Base-by-base conservation (phyloP, 2,113 vertebrate genomes). In the Cottus gobio region DNA sequence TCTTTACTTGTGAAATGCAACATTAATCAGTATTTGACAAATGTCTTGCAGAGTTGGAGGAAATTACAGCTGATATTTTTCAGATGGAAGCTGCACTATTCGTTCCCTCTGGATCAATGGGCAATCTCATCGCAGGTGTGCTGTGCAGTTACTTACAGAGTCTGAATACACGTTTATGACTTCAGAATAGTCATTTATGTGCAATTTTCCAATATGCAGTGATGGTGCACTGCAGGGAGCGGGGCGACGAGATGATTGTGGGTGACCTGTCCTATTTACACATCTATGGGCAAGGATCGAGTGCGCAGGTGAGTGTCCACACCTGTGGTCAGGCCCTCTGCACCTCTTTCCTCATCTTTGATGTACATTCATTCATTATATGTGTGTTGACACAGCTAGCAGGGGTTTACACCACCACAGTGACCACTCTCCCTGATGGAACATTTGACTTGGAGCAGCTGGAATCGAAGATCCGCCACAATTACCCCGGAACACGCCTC, bases 221-320 rank as follows among this genome's bases (percentile, higher is more conserved):
- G 82, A 96, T 97, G 96, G 95, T 93, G 76, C 96, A 96, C 91
- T 98, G 96, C 90, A 92, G 71, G 82, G 91, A 93, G 87, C 85
- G 95, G 7, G 96, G 93, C 0, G 93, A 95, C 3, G 96, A 96
- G 92, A 90, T 96, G 80, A 91, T 97, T 12, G 88, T 96, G 16
- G 96, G 96, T 1, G 95, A 90, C 77, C 84, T 95, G 42, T 87
- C 93, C 36, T 96, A 97, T 77, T 46, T 97, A 39, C 93, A 96
- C 46, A 58, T 96, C 83, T 95, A 94, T 3, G 96, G 97, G 85
- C 96, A 96, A 50, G 96, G 96, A 24, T 93, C 95, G 2, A 93
- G 92, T 0, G 96, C 96, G 11, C 96, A 97, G 96, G 95, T 97
- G 89, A 86, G 87, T 13, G 26, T 7, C 5, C 1, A 57, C 56